These are phyloP conservation scores for Leptarthrus brevirostris DNA, from an alignment of 2,888 invertebrate genomes.

Conservation along the genomic window DNA sequence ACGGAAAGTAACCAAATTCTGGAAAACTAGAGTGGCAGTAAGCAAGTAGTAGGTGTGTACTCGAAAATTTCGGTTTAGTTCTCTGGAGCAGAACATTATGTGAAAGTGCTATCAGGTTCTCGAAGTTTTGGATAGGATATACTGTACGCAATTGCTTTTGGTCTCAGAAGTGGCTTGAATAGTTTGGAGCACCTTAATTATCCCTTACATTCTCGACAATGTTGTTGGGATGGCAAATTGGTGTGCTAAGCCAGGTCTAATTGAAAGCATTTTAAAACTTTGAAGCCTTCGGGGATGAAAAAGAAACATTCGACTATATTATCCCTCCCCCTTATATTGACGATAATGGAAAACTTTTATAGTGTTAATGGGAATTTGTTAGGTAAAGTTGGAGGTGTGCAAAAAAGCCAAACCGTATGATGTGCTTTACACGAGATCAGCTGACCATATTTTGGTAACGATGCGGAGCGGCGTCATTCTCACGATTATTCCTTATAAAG, in stretches of 20 bases:
- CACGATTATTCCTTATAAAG: no score
- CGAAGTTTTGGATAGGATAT: neutral
- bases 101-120: neutral
- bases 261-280: no score
- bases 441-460: no score
- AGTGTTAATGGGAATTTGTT: no score
- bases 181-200: neutral
- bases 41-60: neutral
- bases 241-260: neutral
- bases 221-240: neutral
- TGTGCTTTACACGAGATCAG: no score
- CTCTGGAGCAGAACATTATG: neutral
- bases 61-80: neutral
- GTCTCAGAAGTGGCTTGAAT: neutral
- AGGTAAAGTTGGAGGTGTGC: no score
- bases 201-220: neutral
- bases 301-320: no score
- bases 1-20: constrained; percentile 24
- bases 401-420: no score
- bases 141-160: neutral
- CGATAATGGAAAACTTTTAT: no score
- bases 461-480: no score
- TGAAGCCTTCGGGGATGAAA: no score
- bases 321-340: no score
- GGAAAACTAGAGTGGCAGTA: constrained; percentile 6